Base-by-base conservation (phyloP, 1,140 invertebrate genomes). In the Drosophila orosa region DNA sequence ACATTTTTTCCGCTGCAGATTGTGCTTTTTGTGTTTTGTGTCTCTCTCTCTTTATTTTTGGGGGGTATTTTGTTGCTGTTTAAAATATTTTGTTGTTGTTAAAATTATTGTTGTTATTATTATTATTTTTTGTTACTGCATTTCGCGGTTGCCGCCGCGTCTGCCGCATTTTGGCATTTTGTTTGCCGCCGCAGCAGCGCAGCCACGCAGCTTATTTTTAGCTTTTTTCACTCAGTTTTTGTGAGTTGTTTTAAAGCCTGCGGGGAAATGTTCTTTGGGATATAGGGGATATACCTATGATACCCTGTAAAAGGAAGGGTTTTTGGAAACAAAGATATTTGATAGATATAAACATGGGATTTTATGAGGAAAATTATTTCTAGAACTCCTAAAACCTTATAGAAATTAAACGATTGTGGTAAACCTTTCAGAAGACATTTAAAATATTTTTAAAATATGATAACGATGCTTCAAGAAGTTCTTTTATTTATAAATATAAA, bases 151-250 rank as follows among this genome's bases (percentile, higher is more conserved):
- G 83, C 83, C 83, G 83, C 58, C 58, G 63, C 83, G 83, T 87
- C 83, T 87, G 83, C 76, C 59, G 50, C 65, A 35, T 45, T 44
- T 65, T 67, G 80, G 77, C 72, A 69, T 58, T 77, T 80, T 86
- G 84, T 79, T 89, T 89, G 83, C 71, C 81, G 75, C 59, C 25
- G 61, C 17, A 27, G 63, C 68, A 72, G 76, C 61, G 63, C 63
- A 54, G 40, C 59, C 31, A 44, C 37, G 25, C 60, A 65, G 73
- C 73, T 84, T 86, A 86, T 84, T 89, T 89, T 83, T 79, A 87
- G 83, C 58, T 44, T 65, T 47, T 45, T 57, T 44, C 44, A 68
- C 57, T 61, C 59, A 72, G 80, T 80, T 76, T 66, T 74, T 39
- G 15, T 29, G 27, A 22, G 22, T 37, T 27, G 39, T 45, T 74